Conservation (phyloP, 2,888 invertebrate species). For the Cephus sareptanus region DNA sequence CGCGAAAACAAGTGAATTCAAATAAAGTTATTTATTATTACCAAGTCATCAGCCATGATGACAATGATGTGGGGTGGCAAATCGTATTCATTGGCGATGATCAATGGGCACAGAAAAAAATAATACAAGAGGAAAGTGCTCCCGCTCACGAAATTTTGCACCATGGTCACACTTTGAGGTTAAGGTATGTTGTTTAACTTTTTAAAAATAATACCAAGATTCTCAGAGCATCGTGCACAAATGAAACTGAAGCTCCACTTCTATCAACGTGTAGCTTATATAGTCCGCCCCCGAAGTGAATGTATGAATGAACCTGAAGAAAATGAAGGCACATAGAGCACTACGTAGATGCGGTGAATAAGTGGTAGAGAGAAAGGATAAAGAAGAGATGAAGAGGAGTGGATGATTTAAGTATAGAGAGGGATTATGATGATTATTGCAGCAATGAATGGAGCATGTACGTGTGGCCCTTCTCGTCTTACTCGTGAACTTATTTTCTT, state of each 20-base stretch:
- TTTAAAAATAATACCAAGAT: too few relatives aligned
- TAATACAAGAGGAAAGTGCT: too few relatives aligned
- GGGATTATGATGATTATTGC: constrained; percentile 39
- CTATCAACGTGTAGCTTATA: constrained; percentile 32
- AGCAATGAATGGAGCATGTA: constrained; percentile 49
- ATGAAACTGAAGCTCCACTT: constrained; percentile 25
- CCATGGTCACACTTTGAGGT: too few relatives aligned
- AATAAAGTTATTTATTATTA: constrained; percentile 49
- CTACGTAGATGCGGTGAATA: too few relatives aligned
- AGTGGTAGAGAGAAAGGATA: too few relatives aligned
- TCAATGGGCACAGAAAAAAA: too few relatives aligned
- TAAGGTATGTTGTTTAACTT: too few relatives aligned
- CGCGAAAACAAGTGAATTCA: too few relatives aligned
- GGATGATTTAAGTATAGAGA: constrained; percentile 24
- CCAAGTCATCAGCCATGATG: constrained; percentile 71
- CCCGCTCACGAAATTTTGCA: too few relatives aligned
- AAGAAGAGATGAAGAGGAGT: constrained; percentile 32
- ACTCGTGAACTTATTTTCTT: constrained; percentile 41
- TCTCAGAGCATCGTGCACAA: constrained; percentile 39
- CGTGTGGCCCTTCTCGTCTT: constrained; percentile 44
- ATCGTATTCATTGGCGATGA: constrained; percentile 18
- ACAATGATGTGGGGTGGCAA: constrained; percentile 69
- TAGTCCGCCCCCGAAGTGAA: constrained; percentile 48
- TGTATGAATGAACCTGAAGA: constrained; percentile 39
- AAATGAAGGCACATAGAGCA: too few relatives aligned